Evolutionary conservation across 2,113 vertebrate species (phyloP), one percentile per base, ranked within the genome.

Genomic region (Arvicanthis niloticus): DNA sequence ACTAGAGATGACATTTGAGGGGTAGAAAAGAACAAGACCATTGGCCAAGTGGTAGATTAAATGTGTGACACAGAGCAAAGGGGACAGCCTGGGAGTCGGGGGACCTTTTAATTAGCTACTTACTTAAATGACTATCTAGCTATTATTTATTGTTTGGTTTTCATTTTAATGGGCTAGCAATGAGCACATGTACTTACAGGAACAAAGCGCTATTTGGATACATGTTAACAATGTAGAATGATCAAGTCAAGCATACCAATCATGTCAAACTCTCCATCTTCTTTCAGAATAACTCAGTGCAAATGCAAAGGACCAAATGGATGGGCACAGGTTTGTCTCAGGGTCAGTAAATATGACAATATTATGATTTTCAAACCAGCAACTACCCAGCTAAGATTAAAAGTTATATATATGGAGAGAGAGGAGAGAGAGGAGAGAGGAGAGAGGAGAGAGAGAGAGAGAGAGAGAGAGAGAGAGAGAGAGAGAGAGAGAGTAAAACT

Each of bases 341-440:
- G 31, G 93, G 22, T 82, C 26, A 67, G 16, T 34, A 22, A 93
- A 5, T 70, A 58, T 93, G 77, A 81, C 7, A 78, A 90, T 21
- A 91, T 70, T n/a, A 34, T 5, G 22, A 19, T 67, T 95, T 88
- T n/a, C 53, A 95, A 95, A 73, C 45, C n/a, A 92, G 15, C 68
- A 73, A 58, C 16, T 15, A 60, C 24, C 13, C 11, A 91, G 29
- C 12, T 29, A 81, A 81, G 42, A 81, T 82, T 86, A 34, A 81
- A 81, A 62, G 21, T n/a, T 90, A 81, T 70, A 29, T 88, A 89
- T 31, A 80, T n/a, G n/a, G n/a, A n/a, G n/a, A n/a, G n/a, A n/a
- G n/a, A n/a, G n/a, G n/a, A n/a, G n/a, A n/a, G n/a, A n/a, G n/a
- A n/a, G n/a, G n/a, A n/a, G n/a, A n/a, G n/a, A n/a, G n/a, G n/a